phyloP scores from a whole-genome alignment of 2,113 vertebrate species.

The Rhinopithecus roxellana region DNA sequence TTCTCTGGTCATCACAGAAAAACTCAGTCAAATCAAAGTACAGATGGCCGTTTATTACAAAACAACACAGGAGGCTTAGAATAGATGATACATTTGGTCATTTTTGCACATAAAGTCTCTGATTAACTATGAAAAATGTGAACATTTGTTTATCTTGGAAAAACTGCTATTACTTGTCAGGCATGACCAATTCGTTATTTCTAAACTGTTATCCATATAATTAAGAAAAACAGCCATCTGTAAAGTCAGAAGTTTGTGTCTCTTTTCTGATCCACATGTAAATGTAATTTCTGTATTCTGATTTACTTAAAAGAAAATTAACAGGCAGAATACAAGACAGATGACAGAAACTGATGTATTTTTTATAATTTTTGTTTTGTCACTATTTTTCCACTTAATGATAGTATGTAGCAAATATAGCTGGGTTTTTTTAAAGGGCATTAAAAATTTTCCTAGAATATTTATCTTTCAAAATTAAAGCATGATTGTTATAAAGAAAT shows the following conservation, averaged over 20 bases:
- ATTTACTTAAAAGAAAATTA: slow-evolving; percentile 74
- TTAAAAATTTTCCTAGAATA: background rate
- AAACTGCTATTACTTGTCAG: slow-evolving; percentile 87
- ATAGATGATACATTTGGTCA: slow-evolving; percentile 86
- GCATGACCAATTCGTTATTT: slow-evolving; percentile 89
- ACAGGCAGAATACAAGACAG: slow-evolving; percentile 53
- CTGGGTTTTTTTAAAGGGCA: background rate
- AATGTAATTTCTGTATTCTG: slow-evolving; percentile 76
- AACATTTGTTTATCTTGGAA: slow-evolving; percentile 89
- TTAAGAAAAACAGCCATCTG: slow-evolving; percentile 90
- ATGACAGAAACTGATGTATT: slow-evolving; percentile 38
- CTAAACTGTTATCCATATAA: slow-evolving; percentile 86
- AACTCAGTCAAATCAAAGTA: slow-evolving; percentile 83
- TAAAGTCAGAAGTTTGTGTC: slow-evolving; percentile 85
- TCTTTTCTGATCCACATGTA: slow-evolving; percentile 75
- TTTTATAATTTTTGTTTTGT: slow-evolving; percentile 14
- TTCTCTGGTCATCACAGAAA: slow-evolving; percentile 82
- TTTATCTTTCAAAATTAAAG: slow-evolving; percentile 12
- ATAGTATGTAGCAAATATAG: background rate
- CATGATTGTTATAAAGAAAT: background rate
- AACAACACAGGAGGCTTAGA: slow-evolving; percentile 83
- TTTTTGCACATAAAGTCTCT: slow-evolving; percentile 86
- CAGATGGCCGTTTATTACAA: slow-evolving; percentile 87
- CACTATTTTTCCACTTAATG: background rate
- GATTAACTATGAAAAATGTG: slow-evolving; percentile 89